phyloP scores from a whole-genome alignment of 2,797 vertebrate species.

The Hydrolagus colliei region DNA sequence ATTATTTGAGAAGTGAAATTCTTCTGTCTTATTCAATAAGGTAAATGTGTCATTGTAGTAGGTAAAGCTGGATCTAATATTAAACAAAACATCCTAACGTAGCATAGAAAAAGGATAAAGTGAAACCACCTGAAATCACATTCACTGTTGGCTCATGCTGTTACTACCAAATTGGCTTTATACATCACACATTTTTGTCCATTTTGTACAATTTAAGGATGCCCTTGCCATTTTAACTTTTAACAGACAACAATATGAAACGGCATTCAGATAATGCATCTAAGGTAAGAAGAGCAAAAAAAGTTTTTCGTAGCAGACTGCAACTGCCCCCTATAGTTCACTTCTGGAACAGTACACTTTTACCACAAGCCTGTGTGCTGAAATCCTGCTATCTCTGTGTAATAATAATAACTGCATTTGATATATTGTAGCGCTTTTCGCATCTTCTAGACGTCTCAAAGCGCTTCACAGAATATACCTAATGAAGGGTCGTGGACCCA shows the following conservation, averaged over 20 bases:
- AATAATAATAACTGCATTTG: no score
- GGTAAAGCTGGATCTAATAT: neutral
- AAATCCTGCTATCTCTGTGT: no score
- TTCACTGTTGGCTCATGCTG: neutral
- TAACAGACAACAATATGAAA: neutral
- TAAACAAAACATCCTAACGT: neutral
- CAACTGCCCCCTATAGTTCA: constrained; percentile 17
- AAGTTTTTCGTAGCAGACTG: neutral
- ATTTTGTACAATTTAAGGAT: neutral
- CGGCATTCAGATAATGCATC: neutral
- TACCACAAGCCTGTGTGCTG: no score
- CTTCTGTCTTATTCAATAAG: neutral
- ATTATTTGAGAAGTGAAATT: neutral
- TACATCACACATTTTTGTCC: neutral
- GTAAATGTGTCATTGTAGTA: neutral
- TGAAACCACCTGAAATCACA: neutral
- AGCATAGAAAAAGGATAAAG: neutral
- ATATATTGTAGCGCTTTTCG: no score
- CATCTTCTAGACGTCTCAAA: no score
- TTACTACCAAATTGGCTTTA: neutral
- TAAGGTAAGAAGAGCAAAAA: neutral
- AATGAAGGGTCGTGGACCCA: no score
- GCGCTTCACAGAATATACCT: no score
- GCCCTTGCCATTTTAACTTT: neutral
- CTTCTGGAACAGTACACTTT: neutral